phyloP scores from a whole-genome alignment of 2,797 vertebrate species.

The Alauda arvensis region DNA sequence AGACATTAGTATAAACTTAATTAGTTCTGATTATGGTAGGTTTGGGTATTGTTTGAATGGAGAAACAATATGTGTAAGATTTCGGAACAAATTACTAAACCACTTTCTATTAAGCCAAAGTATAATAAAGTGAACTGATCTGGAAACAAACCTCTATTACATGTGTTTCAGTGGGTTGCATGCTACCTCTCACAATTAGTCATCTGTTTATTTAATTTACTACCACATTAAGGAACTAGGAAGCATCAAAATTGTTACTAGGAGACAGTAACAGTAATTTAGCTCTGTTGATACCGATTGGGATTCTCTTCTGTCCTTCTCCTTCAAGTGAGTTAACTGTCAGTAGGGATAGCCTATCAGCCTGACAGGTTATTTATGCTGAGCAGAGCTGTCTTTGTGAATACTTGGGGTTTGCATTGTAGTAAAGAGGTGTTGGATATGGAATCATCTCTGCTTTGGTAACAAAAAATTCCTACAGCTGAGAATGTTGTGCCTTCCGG shows the following conservation, averaged over 20 bases:
- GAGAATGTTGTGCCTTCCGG: neutral
- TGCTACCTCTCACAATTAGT: neutral
- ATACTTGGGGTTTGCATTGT: neutral
- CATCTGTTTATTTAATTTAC: neutral
- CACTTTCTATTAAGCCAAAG: neutral
- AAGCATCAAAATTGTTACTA: neutral
- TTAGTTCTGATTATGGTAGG: slow-evolving; percentile 95
- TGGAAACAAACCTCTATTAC: neutral
- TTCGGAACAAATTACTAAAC: neutral
- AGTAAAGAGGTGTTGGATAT: neutral
- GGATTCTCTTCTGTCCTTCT: neutral
- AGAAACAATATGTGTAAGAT: neutral
- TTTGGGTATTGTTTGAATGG: slow-evolving; percentile 28
- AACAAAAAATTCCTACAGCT: neutral
- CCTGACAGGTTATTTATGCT: neutral
- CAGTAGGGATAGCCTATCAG: neutral
- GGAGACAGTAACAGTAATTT: neutral
- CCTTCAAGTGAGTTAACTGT: neutral
- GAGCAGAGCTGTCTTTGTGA: neutral
- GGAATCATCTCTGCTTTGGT: neutral
- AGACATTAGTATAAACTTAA: slow-evolving; percentile 87
- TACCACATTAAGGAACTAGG: neutral
- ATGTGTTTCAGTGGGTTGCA: neutral
- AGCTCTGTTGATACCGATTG: neutral
- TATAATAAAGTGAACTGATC: neutral